Percentiles rank a stretch among this genome's conserved stretches.
Evolutionary conservation across 2,888 invertebrate species (phyloP).

Genomic region (Temnothorax ravouxi): DNA sequence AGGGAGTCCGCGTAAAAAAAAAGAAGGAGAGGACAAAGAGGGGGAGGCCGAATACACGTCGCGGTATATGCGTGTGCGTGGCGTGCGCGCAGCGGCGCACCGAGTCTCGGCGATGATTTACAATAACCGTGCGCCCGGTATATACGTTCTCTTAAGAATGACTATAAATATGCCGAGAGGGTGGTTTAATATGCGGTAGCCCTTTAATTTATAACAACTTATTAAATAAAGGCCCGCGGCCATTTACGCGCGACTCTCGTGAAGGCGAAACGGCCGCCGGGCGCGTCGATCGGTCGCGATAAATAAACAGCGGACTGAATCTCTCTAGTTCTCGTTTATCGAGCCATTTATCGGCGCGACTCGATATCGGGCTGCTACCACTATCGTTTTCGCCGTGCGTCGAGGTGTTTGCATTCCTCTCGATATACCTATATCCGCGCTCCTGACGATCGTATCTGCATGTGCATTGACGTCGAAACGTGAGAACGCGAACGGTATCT

Average conservation of each 20-base stretch:
- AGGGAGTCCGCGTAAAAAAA: constrained; percentile 57
- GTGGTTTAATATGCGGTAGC: constrained; percentile 83
- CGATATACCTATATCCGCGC: constrained; percentile 10
- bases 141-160: constrained; percentile 73
- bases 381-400: not conserved
- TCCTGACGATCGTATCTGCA: not conserved
- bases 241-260: constrained; percentile 68
- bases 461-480: constrained; percentile 70
- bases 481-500: constrained; percentile 75
- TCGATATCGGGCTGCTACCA: constrained; percentile 1
- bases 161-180: constrained; percentile 82
- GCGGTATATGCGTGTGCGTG: constrained; percentile 22
- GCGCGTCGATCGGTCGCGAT: constrained; percentile 69
- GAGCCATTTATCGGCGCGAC: constrained; percentile 50
- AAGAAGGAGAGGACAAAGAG: not conserved
- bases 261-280: constrained; percentile 59
- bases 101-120: constrained; percentile 76
- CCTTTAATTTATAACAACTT: constrained; percentile 83
- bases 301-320: constrained; percentile 69
- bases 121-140: constrained; percentile 75
- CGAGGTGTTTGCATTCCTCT: not conserved
- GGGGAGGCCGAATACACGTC: constrained; percentile 4
- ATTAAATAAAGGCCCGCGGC: constrained; percentile 82
- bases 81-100: constrained; percentile 31
- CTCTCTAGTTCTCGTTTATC: constrained; percentile 56